Conservation (phyloP, 2,113 vertebrate genomes). For the Megalops atlanticus region DNA sequence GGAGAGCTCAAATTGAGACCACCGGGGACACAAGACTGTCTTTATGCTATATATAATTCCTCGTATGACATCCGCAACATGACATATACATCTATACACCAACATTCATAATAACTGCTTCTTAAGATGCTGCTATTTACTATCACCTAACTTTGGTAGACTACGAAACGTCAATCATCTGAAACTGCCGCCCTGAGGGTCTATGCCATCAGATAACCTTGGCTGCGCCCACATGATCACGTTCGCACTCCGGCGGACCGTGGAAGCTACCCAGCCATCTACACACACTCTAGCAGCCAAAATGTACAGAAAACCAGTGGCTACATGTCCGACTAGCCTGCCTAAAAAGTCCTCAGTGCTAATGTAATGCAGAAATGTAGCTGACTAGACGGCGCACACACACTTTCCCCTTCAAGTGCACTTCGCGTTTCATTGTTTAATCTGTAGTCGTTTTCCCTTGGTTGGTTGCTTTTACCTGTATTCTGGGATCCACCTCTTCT, state of each 20-base stretch:
- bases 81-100: no score
- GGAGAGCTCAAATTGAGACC: no score
- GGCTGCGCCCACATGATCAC: not conserved
- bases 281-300: no score
- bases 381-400: not conserved
- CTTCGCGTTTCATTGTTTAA: not conserved
- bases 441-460: not conserved
- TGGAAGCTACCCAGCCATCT: not conserved
- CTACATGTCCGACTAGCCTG: not conserved
- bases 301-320: no score
- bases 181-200: not conserved
- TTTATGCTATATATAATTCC: no score
- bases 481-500: constrained; percentile 89
- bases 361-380: not conserved
- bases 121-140: no score
- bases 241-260: no score
- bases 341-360: not conserved
- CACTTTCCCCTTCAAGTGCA: not conserved
- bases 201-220: constrained; percentile 2
- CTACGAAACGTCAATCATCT: not conserved
- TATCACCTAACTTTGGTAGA: not conserved
- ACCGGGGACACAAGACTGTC: no score
- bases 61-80: no score
- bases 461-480: constrained; percentile 76
- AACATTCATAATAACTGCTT: no score